Base-by-base conservation (phyloP, 1,140 invertebrate genomes). In the Drosophila serrata region DNA sequence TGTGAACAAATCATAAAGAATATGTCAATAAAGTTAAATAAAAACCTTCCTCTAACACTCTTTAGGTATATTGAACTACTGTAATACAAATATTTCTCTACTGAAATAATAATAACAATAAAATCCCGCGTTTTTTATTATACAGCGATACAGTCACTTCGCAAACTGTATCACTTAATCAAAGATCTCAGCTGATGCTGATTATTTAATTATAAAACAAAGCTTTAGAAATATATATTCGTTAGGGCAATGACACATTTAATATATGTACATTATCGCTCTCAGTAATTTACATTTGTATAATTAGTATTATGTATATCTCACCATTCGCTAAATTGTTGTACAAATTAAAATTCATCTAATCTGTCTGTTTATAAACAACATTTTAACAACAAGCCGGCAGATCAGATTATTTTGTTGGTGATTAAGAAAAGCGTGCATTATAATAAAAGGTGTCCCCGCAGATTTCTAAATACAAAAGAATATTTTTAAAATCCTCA, bases 191-290 rank as follows among this genome's bases (percentile, higher is more conserved):
- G 53, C 64, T 81, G 82, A 72, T 80, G 62, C 39, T 33, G 19
- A 46, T 56, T 72, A 42, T 58, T 48, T 65, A 29, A 56, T 65
- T 37, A 46, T 58, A 67, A 56, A 84, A 70, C 70, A 61, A 78
- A 19, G 49, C 35, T 40, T 40, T 39, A 58, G n/a, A 17, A 45
- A 63, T 45, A 33, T 45, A 33, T 22, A 31, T 27, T 24, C 31
- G 49, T 13, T 39, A 65, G 68, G 75, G 58, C 84, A 63, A 67
- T 88, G 79, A 88, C 76, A 76, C 33, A 37, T 48, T 56, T 67
- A 27, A n/a, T 61, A 63, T 70, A 31, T 31, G 29, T 31, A 63
- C 65, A 81, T 86, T 75, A 65, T 65, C 22, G 51, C 22, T n/a
- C 19, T 0, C 58, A 43, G 40, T 46, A 24, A 56, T 33, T 46